A percentile compares a stretch with the other conserved stretches of the same genome.
phyloP scores from a whole-genome alignment of 2,797 vertebrate species.

The Labroides dimidiatus region DNA sequence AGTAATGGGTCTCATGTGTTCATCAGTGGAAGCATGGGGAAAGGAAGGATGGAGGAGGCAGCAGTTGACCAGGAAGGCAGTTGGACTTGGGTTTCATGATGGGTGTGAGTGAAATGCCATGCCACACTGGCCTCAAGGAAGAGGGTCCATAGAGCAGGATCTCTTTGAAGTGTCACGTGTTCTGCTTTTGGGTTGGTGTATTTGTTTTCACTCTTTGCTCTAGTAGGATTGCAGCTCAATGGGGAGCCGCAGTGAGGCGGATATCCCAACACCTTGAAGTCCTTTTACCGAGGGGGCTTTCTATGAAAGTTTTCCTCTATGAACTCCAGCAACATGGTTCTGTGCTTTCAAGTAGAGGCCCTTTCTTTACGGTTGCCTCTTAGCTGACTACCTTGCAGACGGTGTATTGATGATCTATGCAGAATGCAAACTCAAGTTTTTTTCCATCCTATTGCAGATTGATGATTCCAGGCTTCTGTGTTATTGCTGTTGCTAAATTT shows the following conservation, averaged over 20 bases:
- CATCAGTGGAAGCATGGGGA: conserved; percentile 50
- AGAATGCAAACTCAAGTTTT: conserved; percentile 37
- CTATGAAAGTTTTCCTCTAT: conserved; percentile 58
- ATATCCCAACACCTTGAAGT: conserved; percentile 78
- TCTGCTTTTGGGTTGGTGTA: conserved; percentile 62
- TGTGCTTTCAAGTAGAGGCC: conserved; percentile 54
- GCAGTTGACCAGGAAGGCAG: conserved; percentile 59
- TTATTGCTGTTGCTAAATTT: conserved; percentile 25
- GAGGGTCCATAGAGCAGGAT: conserved; percentile 50
- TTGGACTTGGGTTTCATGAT: conserved; percentile 73
- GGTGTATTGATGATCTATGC: conserved; percentile 42
- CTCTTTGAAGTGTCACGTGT: conserved; percentile 80
- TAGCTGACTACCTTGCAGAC: conserved; percentile 31
- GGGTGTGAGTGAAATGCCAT: conserved; percentile 69
- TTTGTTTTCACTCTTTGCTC: conserved; percentile 79
- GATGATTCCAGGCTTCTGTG: conserved; percentile 40
- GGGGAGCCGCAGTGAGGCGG: conserved; percentile 71
- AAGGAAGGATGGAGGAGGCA: conserved; percentile 56
- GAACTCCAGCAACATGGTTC: conserved; percentile 53
- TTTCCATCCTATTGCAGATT: conserved; percentile 27
- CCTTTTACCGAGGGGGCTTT: conserved; percentile 60
- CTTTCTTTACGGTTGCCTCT: conserved; percentile 38
- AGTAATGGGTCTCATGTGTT: conserved; percentile 78
- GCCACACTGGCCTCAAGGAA: conserved; percentile 71
- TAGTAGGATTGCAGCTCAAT: conserved; percentile 71